Evolutionary conservation across 2,888 invertebrate species (phyloP).

Genomic region (Eudasyphora cyanicolor): DNA sequence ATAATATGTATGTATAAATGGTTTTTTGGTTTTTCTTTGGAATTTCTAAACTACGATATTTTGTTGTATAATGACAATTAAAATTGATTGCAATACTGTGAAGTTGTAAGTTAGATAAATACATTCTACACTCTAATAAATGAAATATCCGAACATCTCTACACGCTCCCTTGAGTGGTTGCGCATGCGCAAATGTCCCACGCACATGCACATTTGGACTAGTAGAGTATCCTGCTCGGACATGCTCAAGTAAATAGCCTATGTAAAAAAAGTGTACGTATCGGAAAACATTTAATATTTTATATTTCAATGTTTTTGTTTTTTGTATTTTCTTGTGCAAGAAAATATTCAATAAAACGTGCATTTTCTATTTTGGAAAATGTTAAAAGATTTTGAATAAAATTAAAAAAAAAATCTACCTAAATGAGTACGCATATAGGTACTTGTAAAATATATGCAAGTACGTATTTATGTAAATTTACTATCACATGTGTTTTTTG

Average conservation of each 20-base stretch:
- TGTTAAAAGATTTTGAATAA: constrained; percentile 26
- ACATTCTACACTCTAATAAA: constrained; percentile 47
- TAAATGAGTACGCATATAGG: constrained; percentile 18
- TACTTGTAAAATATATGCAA: constrained; percentile 48
- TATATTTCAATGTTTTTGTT: constrained; percentile 3
- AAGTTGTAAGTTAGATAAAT: constrained; percentile 51
- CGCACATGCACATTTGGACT: not conserved
- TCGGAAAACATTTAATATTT: constrained; percentile 11
- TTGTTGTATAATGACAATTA: constrained; percentile 46
- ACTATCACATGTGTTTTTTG: constrained; percentile 60
- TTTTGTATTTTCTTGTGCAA: not conserved
- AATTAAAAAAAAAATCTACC: constrained; percentile 39
- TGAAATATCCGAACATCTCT: not conserved
- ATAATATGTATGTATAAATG: constrained; percentile 15
- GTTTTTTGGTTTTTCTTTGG: constrained; percentile 40
- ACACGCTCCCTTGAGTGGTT: no score
- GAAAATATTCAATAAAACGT: constrained; percentile 7
- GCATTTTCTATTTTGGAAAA: constrained; percentile 33
- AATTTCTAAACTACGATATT: constrained; percentile 58
- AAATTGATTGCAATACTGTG: constrained; percentile 60
- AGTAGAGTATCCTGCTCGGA: not conserved
- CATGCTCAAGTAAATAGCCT: constrained; percentile 21
- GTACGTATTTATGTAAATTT: constrained; percentile 45
- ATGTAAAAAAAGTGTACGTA: constrained; percentile 31
- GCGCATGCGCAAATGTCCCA: not conserved